Evolutionary conservation across 2,888 invertebrate species (phyloP), one percentile per base, ranked within the genome.

Genomic region (Macrophya annulata): DNA sequence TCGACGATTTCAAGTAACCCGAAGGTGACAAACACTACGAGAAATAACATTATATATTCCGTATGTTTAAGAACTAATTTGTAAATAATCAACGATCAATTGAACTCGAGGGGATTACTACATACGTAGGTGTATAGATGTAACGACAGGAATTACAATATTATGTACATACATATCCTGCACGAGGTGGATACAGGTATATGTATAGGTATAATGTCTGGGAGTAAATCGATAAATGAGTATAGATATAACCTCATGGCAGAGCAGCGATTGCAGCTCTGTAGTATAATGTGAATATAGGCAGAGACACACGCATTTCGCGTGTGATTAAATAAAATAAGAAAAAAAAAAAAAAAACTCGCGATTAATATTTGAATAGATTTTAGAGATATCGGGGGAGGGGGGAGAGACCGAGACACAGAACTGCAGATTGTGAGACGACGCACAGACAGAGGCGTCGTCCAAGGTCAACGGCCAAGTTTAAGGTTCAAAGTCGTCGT

Each of bases 381-480:
- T 31, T 2, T 31, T 31, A 3, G 31, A 31, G 31, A 31, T 31
- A 3, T 31, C 68, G 37, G 31, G 8, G 55, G n/a, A 55, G 55
- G 68, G 68, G 68, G 37, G n/a, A 21, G 45, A 40, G 15, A 17
- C 21, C 43, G 43, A 43, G 43, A 72, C n/a, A 74, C 10, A 4
- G 72, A 31, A 1, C 68, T 15, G 31, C 31, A 31, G 31, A 31
- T 31, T 31, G 31, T 31, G 45, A 74, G 72, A 43, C 72, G 37
- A 68, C 45, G 72, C 72, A 25, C 45, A 74, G 72, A 74, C 71
- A 40, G 40, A 25, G 48, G 48, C 45, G 37, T n/a, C 77, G 65
- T 21, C 48, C 62, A 81, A 81, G 59, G 81, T 62, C 31, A 81
- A 65, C 81, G 81, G 65, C 81, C 81, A 81, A 81, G 81, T 81